A percentile compares a stretch with the other conserved stretches of the same genome.
These are phyloP conservation scores for Triplophysa rosa DNA, from an alignment of 2,113 vertebrate species.

Conservation along the genomic window DNA sequence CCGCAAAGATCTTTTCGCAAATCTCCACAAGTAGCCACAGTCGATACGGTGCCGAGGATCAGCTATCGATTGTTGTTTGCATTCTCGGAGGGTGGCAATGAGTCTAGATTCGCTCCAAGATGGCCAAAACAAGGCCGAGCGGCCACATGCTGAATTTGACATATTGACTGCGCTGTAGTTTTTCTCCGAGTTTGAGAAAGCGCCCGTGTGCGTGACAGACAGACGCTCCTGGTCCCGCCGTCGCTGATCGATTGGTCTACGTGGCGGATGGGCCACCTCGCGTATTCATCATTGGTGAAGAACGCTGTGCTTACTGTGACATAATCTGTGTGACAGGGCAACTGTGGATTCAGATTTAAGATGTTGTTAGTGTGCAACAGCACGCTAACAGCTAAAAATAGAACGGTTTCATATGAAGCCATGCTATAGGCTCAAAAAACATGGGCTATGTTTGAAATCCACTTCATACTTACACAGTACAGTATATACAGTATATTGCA, in stretches of 20 bases:
- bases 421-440: neutral
- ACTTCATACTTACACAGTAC: too few species aligned
- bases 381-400: neutral
- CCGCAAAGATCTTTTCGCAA: slow-evolving; percentile 1
- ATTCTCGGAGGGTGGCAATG: slow-evolving; percentile 18
- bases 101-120: neutral
- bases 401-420: neutral
- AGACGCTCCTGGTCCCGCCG: neutral
- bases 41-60: slow-evolving; percentile 7
- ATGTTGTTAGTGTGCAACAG: slow-evolving; percentile 3
- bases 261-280: slow-evolving; percentile 2
- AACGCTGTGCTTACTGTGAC: neutral
- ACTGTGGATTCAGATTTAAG: slow-evolving; percentile 23
- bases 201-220: neutral
- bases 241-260: slow-evolving; percentile 12
- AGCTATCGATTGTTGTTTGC: slow-evolving; percentile 31
- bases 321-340: slow-evolving; percentile 3
- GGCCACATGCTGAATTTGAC: slow-evolving; percentile 22
- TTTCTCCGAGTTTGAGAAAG: slow-evolving; percentile 7
- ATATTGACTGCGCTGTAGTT: slow-evolving; percentile 18
- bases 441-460: neutral
- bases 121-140: neutral
- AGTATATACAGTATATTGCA: too few species aligned
- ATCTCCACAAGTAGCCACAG: slow-evolving; percentile 19
- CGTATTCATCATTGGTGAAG: slow-evolving; percentile 11